Evolutionary conservation across 2,113 vertebrate species (phyloP).

Genomic region (Cygnus buccinator): DNA sequence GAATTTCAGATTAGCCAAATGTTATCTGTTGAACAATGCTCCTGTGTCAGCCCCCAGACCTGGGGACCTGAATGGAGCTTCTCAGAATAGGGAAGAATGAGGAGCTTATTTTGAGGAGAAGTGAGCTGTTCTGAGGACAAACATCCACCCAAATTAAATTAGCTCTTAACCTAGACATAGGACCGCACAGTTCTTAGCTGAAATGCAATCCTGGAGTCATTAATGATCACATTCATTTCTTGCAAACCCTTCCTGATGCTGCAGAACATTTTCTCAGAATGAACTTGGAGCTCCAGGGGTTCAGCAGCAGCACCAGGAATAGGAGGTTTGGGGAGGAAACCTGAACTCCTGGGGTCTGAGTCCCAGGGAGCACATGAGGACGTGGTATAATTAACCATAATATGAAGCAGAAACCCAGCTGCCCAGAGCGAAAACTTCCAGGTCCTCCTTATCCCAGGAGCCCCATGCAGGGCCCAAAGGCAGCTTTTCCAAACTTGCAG

Average conservation of each 20-base stretch:
- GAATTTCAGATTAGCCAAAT: not conserved
- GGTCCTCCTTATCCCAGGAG: not conserved
- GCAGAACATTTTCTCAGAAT: not conserved
- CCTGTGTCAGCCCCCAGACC: not conserved
- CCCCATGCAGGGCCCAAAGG: not conserved
- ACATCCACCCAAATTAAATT: conserved; percentile 21
- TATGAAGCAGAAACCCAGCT: not conserved
- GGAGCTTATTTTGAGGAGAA: not conserved
- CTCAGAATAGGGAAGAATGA: not conserved
- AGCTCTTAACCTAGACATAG: not conserved
- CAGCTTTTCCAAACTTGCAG: not conserved
- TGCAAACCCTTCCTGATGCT: not conserved
- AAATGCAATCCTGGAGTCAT: not conserved
- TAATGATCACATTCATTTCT: not conserved
- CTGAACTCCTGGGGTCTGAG: not conserved
- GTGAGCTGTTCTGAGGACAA: conserved; percentile 9
- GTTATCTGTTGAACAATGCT: not conserved
- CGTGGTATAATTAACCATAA: not conserved
- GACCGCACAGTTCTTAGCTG: fast-evolving
- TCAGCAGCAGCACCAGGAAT: not conserved
- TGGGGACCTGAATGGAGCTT: not conserved
- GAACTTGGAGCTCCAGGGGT: not conserved
- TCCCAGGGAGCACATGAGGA: not conserved
- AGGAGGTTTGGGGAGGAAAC: not conserved
- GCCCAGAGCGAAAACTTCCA: not conserved